These are phyloP conservation scores for Tenualosa thibaudeaui DNA, from an alignment of 2,797 vertebrate species.

Conservation along the genomic window DNA sequence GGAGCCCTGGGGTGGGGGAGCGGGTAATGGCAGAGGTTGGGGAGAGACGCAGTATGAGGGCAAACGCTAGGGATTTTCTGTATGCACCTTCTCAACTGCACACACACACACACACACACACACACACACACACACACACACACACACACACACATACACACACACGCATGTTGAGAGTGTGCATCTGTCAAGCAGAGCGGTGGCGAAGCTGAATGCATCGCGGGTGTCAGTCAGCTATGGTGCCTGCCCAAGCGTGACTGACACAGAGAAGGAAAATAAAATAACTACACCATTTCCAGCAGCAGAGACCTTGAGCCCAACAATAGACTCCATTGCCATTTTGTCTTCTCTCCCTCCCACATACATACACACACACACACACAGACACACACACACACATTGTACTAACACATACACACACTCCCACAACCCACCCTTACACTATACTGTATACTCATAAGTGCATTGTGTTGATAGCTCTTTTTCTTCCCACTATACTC, in stretches of 20 bases:
- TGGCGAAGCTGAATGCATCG: slow-evolving; percentile 14
- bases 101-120: background rate
- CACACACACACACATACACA: background rate
- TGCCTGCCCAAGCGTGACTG: slow-evolving; percentile 26
- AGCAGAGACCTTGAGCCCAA: slow-evolving; percentile 22
- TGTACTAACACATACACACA: background rate
- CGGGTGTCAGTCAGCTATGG: slow-evolving; percentile 29
- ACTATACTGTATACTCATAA: no score
- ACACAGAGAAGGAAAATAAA: slow-evolving; percentile 4
- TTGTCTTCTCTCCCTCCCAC: background rate
- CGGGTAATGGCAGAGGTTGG: background rate
- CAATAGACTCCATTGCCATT: slow-evolving; percentile 17
- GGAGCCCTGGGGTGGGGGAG: background rate
- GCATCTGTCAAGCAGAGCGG: slow-evolving; percentile 4
- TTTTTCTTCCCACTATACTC: background rate
- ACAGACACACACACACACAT: slow-evolving; percentile 28
- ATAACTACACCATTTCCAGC: background rate
- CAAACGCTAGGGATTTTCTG: background rate
- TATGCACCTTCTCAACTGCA: background rate
- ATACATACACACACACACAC: background rate
- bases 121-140: background rate
- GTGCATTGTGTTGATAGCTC: background rate
- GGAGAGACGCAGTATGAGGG: background rate
- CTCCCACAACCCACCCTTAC: slow-evolving; percentile 18
- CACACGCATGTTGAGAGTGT: background rate